Conservation (phyloP, 2,888 invertebrate genomes). For the Liopterus haemorrhoidalis region DNA sequence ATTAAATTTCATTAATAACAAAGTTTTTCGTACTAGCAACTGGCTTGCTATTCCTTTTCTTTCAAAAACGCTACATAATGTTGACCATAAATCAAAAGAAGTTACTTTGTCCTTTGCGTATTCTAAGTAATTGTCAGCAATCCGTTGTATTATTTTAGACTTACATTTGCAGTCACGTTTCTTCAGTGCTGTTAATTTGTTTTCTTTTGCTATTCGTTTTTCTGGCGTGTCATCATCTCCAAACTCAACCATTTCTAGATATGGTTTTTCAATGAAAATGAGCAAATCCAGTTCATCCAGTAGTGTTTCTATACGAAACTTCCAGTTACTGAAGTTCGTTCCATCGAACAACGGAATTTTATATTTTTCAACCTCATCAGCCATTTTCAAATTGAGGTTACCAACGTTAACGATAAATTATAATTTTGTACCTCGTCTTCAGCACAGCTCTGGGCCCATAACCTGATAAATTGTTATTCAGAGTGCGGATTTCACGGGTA, state of each 20-base stretch:
- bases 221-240: not conserved
- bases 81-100: conserved; percentile 30
- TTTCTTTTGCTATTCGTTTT: not conserved
- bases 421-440: no score
- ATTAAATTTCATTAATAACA: conserved; percentile 24
- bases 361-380: conserved; percentile 9
- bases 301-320: no score
- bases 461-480: no score
- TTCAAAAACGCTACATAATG: conserved; percentile 28
- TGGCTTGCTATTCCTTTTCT: conserved; percentile 31
- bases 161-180: conserved; percentile 28
- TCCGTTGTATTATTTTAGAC: conserved; percentile 31
- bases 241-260: conserved; percentile 7
- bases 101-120: conserved; percentile 33
- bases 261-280: conserved; percentile 10
- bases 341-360: conserved; percentile 26
- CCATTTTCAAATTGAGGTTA: no score
- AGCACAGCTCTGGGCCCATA: no score
- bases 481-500: no score
- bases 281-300: conserved; percentile 23
- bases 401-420: no score
- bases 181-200: not conserved
- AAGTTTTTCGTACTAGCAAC: conserved; percentile 28
- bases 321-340: conserved; percentile 25
- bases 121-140: conserved; percentile 34